Percentiles rank a stretch among this genome's conserved stretches.
These are phyloP conservation scores for Lepus townsendii DNA, from an alignment of 2,797 vertebrate species.

Conservation along the genomic window DNA sequence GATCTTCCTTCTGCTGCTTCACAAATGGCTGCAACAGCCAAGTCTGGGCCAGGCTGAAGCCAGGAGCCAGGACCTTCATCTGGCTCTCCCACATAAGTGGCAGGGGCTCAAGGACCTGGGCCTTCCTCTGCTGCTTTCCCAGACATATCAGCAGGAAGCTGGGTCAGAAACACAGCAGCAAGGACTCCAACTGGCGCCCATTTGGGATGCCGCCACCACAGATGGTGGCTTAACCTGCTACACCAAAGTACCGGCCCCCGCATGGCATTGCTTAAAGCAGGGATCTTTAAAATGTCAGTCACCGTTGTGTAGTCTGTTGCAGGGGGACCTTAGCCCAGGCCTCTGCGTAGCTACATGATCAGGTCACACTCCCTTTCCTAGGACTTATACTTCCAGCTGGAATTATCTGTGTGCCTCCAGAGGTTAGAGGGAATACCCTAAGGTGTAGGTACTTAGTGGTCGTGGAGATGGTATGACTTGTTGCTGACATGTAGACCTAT, in stretches of 20 bases:
- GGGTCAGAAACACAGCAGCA: too few species aligned
- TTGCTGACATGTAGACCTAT: not conserved
- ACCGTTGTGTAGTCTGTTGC: not conserved
- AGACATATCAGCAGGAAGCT: too few species aligned
- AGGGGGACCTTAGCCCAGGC: not conserved
- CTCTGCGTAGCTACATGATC: not conserved
- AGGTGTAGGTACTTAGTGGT: slow-evolving; percentile 39
- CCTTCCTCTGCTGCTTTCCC: too few species aligned
- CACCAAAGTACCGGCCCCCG: not conserved
- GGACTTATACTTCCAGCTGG: not conserved
- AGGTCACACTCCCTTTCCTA: not conserved
- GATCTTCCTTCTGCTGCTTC: too few species aligned
- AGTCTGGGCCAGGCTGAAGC: too few species aligned
- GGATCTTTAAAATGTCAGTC: not conserved
- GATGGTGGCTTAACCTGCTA: too few species aligned
- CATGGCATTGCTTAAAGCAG: slow-evolving; percentile 38
- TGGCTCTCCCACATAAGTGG: too few species aligned
- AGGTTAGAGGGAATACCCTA: not conserved
- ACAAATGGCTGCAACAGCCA: too few species aligned
- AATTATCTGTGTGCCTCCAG: slow-evolving; percentile 15
- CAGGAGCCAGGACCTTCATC: too few species aligned
- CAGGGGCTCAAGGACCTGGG: too few species aligned
- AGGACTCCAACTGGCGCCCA: too few species aligned
- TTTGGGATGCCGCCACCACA: too few species aligned
- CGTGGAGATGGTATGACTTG: not conserved